These are phyloP conservation scores for Oegoconia quadripuncta DNA, from an alignment of 2,888 invertebrate species.

Conservation along the genomic window DNA sequence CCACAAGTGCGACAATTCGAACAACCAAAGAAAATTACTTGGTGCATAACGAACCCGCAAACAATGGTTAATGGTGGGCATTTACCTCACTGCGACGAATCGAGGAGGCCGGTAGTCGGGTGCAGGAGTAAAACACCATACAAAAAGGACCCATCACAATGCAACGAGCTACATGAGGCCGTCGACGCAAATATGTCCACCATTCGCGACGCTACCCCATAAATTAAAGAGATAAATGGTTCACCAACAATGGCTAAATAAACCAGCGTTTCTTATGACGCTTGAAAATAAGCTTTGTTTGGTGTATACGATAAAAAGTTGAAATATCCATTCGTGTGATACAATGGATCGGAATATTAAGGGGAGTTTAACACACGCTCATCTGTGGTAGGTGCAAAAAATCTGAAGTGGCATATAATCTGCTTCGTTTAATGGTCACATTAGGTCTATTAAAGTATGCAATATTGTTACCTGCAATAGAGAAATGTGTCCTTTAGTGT, in stretches of 20 bases:
- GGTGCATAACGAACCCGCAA: slow-evolving; percentile 56
- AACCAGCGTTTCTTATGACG: slow-evolving; percentile 67
- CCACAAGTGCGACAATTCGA: slow-evolving; percentile 55
- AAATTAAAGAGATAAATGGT: slow-evolving; percentile 77
- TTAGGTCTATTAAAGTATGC: slow-evolving; percentile 42
- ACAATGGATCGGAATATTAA: slow-evolving; percentile 60
- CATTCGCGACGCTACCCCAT: slow-evolving; percentile 68
- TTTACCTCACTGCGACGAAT: slow-evolving; percentile 59
- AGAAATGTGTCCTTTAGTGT: background rate
- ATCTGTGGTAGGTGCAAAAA: slow-evolving; percentile 52
- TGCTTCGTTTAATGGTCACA: slow-evolving; percentile 46
- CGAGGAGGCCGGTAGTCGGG: slow-evolving; percentile 38
- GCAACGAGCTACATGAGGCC: slow-evolving; percentile 37
- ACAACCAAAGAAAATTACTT: slow-evolving; percentile 62
- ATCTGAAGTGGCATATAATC: slow-evolving; percentile 37
- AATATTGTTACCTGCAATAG: slow-evolving; percentile 25
- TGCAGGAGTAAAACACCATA: slow-evolving; percentile 14
- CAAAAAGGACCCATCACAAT: slow-evolving; percentile 37
- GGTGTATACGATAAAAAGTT: slow-evolving; percentile 57
- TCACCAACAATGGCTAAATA: slow-evolving; percentile 72
- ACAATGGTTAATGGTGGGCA: slow-evolving; percentile 56
- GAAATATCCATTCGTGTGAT: slow-evolving; percentile 55
- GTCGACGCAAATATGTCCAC: slow-evolving; percentile 60
- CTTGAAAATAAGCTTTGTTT: slow-evolving; percentile 67
- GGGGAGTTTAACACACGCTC: slow-evolving; percentile 51